Conservation (phyloP, 2,797 vertebrate genomes). For the Apodemus agrarius region DNA sequence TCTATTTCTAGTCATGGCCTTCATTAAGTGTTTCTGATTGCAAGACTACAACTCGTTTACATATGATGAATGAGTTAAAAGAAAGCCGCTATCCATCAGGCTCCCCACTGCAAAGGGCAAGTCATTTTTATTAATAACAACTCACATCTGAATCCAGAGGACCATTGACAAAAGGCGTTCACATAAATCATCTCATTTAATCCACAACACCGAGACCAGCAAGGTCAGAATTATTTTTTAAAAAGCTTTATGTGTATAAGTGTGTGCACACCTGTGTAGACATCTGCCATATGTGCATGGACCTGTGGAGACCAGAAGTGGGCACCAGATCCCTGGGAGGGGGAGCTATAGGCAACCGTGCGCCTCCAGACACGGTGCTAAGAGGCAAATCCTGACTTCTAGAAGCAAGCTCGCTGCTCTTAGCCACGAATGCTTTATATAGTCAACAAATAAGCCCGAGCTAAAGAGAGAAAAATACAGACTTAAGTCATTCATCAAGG, state of each 20-base stretch:
- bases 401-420: neutral
- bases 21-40: constrained; percentile 55
- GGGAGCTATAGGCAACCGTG: neutral
- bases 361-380: neutral
- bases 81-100: constrained; percentile 23
- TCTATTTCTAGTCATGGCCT: constrained; percentile 51
- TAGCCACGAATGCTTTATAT: neutral
- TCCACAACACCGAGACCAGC: neutral
- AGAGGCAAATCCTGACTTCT: neutral
- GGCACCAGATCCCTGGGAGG: no score
- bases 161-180: constrained; percentile 34
- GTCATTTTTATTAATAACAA: constrained; percentile 56
- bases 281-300: neutral
- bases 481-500: neutral
- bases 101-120: neutral
- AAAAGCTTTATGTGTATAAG: neutral
- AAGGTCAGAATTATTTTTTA: neutral
- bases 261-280: neutral
- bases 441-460: neutral
- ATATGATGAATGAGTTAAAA: constrained; percentile 51
- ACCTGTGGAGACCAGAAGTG: neutral
- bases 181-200: constrained; percentile 24
- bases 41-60: constrained; percentile 44
- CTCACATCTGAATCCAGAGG: neutral
- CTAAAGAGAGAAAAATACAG: neutral